Base-by-base conservation (phyloP, 2,888 invertebrate genomes). In the Tridacna gigas region DNA sequence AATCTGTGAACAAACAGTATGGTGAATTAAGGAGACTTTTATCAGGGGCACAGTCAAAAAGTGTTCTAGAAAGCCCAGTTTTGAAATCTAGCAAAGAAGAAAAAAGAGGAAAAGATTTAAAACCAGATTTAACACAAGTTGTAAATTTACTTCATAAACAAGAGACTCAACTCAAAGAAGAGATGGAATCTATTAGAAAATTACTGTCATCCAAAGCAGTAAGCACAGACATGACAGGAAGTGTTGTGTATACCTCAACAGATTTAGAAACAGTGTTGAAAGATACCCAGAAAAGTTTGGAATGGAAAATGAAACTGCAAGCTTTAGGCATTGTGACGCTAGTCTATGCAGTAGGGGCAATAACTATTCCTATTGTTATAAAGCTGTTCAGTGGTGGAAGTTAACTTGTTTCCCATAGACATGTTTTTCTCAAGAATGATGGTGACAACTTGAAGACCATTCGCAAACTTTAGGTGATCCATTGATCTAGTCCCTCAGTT, bases 231-330 rank as follows among this genome's bases (percentile, higher is more conserved):
- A 80, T 78, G 22, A 80, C 80, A 63, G 86, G 83, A 0, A 88
- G 82, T 76, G 90, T 93, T 45, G 91, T 94, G 12, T 94, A 94
- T 89, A 91, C 94, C 47, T 93, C 93, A 13, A 91, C 92, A 7
- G 93, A 94, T 77, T 71, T 95, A 67, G 89, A 93, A 75, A 81
- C 86, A 15, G 80, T 94, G 79, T 79, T 95, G n/a, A 88, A 90
- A 37, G 88, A 91, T 25, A 92, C 94, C 0, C 93, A 94, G 86
- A 85, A 90, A 48, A 93, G 92, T 75, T 65, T 95, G 28, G 94
- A 94, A 77, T 90, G 91, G 90, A 93, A 93, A 80, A 92, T 94
- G 75, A 94, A 94, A 82, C 81, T 92, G 37, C 94, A 93, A 83
- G 90, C 94, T 12, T 75, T 94, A 71, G 91, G 91, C 51, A 92